Conservation (phyloP, 2,797 vertebrate genomes). For the Xiphophorus birchmanni region DNA sequence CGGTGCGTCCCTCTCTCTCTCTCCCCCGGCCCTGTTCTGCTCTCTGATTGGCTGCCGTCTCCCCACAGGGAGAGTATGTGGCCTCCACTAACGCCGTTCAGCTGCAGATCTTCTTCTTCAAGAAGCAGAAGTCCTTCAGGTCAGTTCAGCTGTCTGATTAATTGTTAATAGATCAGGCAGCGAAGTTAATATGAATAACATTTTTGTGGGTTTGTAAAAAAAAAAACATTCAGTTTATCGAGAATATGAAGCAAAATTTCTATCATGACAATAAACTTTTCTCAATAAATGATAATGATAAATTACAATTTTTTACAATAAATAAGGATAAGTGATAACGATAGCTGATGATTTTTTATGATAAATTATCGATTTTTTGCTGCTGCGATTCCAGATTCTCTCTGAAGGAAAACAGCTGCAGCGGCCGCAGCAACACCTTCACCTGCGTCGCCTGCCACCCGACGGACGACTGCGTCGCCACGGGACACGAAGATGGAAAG, state of each 20-base stretch:
- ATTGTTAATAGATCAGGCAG: no score
- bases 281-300: no score
- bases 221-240: no score
- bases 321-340: no score
- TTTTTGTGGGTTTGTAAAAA: no score
- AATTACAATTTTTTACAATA: no score
- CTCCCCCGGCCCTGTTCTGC: no score
- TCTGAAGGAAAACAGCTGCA: constrained; percentile 80
- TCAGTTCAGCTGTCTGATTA: constrained; percentile 38
- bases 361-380: background rate
- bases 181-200: no score
- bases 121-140: constrained; percentile 85
- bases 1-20: constrained; percentile 69
- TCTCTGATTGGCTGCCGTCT: background rate
- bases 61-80: constrained; percentile 85
- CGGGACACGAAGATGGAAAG: constrained; percentile 92
- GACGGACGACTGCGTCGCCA: constrained; percentile 91
- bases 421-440: constrained; percentile 84
- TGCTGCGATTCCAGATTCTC: constrained; percentile 78
- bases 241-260: no score
- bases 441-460: constrained; percentile 91
- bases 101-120: constrained; percentile 90
- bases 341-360: no score
- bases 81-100: constrained; percentile 79
- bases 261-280: no score